These are phyloP conservation scores for Andrena flavipes DNA, from an alignment of 2,888 invertebrate species.

Conservation along the genomic window DNA sequence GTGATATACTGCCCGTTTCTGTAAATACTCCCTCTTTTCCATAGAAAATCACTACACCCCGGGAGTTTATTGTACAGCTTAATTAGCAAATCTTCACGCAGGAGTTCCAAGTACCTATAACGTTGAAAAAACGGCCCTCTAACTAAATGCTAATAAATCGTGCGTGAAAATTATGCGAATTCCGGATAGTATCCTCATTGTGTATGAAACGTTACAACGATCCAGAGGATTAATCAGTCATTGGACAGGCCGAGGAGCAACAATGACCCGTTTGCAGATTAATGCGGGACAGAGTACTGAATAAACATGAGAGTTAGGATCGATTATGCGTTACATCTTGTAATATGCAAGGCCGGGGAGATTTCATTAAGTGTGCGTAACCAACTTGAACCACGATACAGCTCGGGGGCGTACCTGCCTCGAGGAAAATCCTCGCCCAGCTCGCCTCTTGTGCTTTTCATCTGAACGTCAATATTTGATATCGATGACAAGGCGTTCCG, in stretches of 20 bases:
- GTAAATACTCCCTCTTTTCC: background rate
- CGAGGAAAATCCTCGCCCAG: background rate
- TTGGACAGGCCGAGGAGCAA: background rate
- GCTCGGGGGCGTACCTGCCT: background rate
- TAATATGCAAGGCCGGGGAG: background rate
- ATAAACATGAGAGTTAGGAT: background rate
- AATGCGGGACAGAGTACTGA: background rate
- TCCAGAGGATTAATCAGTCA: too few species aligned
- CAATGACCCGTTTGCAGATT: too few species aligned
- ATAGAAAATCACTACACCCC: background rate
- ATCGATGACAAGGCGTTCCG: conserved; percentile 13
- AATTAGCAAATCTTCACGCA: background rate
- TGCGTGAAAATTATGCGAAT: too few species aligned
- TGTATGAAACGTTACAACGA: too few species aligned
- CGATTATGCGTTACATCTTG: background rate
- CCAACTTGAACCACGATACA: background rate
- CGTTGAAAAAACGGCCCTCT: background rate
- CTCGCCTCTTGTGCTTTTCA: background rate
- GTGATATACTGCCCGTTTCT: background rate
- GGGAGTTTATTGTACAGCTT: background rate
- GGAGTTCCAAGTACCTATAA: background rate
- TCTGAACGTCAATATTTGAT: conserved; percentile 46
- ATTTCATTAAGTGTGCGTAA: background rate
- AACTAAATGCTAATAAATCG: background rate
- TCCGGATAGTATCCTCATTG: too few species aligned